Conservation (phyloP, 2,888 invertebrate species). For the Eurytoma californica region DNA sequence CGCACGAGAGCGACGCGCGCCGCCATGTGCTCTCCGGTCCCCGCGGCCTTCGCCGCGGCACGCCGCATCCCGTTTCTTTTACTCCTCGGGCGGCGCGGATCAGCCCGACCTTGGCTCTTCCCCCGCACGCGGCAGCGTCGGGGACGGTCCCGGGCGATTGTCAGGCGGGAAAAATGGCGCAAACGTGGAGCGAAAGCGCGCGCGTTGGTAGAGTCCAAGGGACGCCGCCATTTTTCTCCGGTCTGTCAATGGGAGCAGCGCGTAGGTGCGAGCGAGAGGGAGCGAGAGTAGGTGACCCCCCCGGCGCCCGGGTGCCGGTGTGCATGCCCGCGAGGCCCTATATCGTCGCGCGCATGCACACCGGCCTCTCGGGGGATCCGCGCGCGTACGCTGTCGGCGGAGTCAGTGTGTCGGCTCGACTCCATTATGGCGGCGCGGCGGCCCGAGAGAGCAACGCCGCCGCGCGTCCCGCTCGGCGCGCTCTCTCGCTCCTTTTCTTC, state of each 20-base stretch:
- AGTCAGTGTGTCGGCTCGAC: conserved; percentile 12
- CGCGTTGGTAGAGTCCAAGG: conserved; percentile 51
- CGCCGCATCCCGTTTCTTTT: background rate
- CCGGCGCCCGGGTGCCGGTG: no score
- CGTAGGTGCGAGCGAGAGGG: background rate
- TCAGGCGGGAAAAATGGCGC: conserved; percentile 1
- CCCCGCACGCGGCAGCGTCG: no score
- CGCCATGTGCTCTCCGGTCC: background rate
- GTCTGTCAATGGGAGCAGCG: conserved; percentile 29
- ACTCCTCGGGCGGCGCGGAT: no score
- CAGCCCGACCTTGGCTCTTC: no score
- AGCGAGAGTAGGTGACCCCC: no score
- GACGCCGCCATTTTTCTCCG: conserved; percentile 53
- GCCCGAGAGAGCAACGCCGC: conserved; percentile 21
- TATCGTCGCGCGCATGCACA: no score
- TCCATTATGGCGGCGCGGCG: conserved; percentile 47
- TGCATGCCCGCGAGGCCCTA: no score
- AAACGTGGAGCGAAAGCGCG: conserved; percentile 35
- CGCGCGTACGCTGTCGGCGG: background rate
- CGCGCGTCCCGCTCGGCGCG: conserved; percentile 39
- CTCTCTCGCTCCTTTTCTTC: conserved; percentile 18
- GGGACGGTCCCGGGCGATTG: no score
- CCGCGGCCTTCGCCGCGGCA: background rate
- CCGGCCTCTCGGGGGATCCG: no score
- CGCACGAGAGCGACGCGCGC: background rate